A percentile compares a stretch with the other conserved stretches of the same genome.
Conservation (phyloP, 1,140 invertebrate genomes). For the Thereuonema tuberculata region DNA sequence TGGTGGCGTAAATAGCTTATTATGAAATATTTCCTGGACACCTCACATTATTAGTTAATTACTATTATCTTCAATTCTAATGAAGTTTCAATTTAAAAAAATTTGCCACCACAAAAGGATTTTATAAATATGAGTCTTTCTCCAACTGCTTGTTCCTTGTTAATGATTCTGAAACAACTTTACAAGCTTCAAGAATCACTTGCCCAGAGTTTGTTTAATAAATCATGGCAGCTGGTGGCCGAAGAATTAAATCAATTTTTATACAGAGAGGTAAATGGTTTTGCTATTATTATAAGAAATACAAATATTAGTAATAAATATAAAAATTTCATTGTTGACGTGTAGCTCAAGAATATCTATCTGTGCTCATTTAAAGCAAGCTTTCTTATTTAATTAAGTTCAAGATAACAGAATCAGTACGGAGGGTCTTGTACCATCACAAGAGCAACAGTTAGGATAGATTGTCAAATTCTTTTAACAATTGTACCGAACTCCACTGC, state of each 20-base stretch:
- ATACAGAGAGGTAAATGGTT: constrained; percentile 48
- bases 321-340: too few relatives aligned
- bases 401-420: too few relatives aligned
- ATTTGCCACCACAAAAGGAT: constrained; percentile 44
- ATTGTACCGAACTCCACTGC: too few relatives aligned
- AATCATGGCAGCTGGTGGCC: constrained; percentile 50
- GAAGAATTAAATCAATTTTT: constrained; percentile 53
- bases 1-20: not conserved
- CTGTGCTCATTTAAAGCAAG: too few relatives aligned
- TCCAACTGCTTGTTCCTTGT: constrained; percentile 50
- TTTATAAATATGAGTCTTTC: constrained; percentile 42
- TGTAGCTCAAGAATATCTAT: too few relatives aligned
- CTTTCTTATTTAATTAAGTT: too few relatives aligned
- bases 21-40: too few relatives aligned
- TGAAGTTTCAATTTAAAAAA: constrained; percentile 26
- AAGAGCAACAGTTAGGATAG: too few relatives aligned
- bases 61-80: not conserved
- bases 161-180: constrained; percentile 26
- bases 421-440: too few relatives aligned
- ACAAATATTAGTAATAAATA: too few relatives aligned
- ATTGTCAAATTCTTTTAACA: too few relatives aligned
- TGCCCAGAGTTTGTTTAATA: constrained; percentile 44
- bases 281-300: too few relatives aligned
- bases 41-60: not conserved
- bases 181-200: constrained; percentile 35